Conservation (phyloP, 1,140 invertebrate genomes). For the Calosoma granatense region DNA sequence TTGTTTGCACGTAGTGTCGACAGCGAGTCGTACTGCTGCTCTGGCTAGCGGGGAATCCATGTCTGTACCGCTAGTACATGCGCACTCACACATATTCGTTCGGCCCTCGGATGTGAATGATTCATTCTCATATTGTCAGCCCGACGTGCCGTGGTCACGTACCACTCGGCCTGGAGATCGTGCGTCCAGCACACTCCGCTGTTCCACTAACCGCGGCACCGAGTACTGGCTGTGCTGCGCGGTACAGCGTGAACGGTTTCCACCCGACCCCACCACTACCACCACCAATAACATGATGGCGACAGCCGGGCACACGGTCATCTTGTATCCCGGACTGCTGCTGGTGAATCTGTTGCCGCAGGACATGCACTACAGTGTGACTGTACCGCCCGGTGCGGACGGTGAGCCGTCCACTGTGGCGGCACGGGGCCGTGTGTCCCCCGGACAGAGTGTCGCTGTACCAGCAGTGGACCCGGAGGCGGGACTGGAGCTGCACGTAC, state of each 20-base stretch:
- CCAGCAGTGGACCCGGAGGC: conserved; percentile 52
- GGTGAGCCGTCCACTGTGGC: neutral
- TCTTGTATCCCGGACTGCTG: conserved; percentile 70
- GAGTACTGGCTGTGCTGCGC: conserved; percentile 65
- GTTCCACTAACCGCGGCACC: conserved; percentile 34
- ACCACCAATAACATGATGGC: too few species aligned
- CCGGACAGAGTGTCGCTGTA: neutral
- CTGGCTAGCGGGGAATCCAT: conserved; percentile 34
- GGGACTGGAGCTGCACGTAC: conserved; percentile 58
- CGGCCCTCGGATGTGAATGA: conserved; percentile 27
- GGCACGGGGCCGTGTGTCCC: neutral
- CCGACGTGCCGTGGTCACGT: conserved; percentile 53
- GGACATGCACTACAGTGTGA: conserved; percentile 55
- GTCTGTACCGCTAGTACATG: conserved; percentile 53
- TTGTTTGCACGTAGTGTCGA: conserved; percentile 17
- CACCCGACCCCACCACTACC: conserved; percentile 43
- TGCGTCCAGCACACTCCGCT: conserved; percentile 39
- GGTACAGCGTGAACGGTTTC: conserved; percentile 70
- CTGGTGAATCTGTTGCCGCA: conserved; percentile 68
- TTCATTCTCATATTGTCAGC: conserved; percentile 47
- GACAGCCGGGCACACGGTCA: conserved; percentile 75
- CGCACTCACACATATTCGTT: conserved; percentile 48
- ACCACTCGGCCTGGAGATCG: conserved; percentile 48
- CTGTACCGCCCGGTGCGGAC: conserved; percentile 17
- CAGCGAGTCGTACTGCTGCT: conserved; percentile 22